phyloP scores from a whole-genome alignment of 2,888 invertebrate genomes.

The Calliopum simillimum region DNA sequence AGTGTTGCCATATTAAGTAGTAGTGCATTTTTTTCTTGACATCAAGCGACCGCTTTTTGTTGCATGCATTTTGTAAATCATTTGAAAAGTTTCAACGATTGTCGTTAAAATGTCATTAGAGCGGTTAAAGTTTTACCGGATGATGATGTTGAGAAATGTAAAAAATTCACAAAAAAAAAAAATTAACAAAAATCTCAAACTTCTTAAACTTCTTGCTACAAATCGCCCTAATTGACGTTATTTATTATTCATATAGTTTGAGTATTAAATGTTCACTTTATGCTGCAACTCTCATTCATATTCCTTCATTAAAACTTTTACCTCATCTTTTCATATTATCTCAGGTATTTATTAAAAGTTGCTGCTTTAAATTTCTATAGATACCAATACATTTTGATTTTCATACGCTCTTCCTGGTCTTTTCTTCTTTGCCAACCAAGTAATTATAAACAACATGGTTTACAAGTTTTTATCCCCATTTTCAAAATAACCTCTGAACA shows the following conservation, averaged over 20 bases:
- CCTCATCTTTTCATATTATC: too few species aligned
- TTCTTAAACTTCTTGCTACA: too few species aligned
- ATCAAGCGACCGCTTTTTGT: too few species aligned
- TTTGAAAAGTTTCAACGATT: conserved; percentile 17
- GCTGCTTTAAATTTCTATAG: too few species aligned
- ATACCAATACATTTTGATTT: not conserved
- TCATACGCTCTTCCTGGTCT: not conserved
- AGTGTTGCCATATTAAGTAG: too few species aligned
- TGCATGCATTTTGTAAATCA: not conserved
- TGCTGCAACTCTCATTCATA: not conserved
- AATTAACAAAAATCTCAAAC: too few species aligned
- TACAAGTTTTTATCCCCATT: conserved; percentile 15
- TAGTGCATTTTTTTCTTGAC: too few species aligned
- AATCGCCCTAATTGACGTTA: too few species aligned
- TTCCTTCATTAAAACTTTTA: conserved; percentile 5
- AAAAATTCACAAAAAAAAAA: too few species aligned
- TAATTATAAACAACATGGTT: not conserved
- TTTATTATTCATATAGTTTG: too few species aligned
- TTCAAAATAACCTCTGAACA: not conserved
- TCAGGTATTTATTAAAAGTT: too few species aligned
- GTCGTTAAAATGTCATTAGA: conserved; percentile 32
- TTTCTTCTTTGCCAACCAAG: not conserved
- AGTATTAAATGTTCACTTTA: not conserved
- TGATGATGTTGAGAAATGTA: too few species aligned
- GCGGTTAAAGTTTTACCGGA: not conserved